Evolutionary conservation across 1,140 invertebrate genomes (phyloP).

Genomic region (Pinna nobilis): DNA sequence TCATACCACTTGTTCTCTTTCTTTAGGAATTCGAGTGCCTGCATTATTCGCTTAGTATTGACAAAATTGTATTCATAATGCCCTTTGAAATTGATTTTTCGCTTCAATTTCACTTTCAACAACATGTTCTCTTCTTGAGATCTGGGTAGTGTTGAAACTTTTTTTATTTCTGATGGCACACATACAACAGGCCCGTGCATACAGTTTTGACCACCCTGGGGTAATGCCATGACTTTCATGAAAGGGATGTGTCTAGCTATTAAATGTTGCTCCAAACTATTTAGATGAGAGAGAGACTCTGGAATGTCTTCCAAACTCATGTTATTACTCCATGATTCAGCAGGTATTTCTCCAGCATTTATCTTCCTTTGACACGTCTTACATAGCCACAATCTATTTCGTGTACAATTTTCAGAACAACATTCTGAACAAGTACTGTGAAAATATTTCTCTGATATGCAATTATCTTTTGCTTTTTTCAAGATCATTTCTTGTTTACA

Average conservation of each 20-base stretch:
- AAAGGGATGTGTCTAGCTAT: slow-evolving; percentile 20
- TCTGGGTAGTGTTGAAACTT: not conserved
- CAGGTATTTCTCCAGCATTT: not conserved
- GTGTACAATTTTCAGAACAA: not conserved
- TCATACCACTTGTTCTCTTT: not conserved
- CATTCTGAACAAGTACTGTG: not conserved
- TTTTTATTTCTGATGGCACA: slow-evolving; percentile 28
- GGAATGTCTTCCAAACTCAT: not conserved
- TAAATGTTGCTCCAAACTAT: not conserved
- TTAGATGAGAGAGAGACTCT: not conserved
- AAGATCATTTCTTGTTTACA: not conserved
- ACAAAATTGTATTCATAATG: slow-evolving; percentile 25
- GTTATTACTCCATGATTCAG: not conserved
- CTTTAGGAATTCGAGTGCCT: not conserved
- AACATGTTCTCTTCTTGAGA: not conserved
- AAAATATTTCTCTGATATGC: not conserved
- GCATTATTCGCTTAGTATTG: not conserved
- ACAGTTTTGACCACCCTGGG: slow-evolving; percentile 15
- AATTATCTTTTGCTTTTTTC: not conserved
- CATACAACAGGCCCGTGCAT: slow-evolving; percentile 28
- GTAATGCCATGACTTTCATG: not conserved
- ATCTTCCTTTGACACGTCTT: not conserved
- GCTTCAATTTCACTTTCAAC: not conserved
- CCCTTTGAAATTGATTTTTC: not conserved
- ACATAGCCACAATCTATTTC: not conserved